These are phyloP conservation scores for Eira barbara DNA, from an alignment of 2,113 vertebrate genomes.

Conservation along the genomic window DNA sequence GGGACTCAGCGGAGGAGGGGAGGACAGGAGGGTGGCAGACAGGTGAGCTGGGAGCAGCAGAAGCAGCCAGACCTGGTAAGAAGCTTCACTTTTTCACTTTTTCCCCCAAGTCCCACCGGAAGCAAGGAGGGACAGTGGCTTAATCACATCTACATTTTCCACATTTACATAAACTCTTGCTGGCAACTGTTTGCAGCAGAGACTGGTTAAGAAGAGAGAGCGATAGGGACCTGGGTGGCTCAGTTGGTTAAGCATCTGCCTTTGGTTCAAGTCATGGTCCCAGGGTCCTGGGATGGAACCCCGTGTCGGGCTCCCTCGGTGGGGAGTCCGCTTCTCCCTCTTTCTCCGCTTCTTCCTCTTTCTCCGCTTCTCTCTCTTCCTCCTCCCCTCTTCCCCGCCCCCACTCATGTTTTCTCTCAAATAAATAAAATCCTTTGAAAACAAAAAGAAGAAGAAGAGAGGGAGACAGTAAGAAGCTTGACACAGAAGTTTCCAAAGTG, in stretches of 20 bases:
- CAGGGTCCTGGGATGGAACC: background rate
- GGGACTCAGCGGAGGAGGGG: background rate
- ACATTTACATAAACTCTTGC: background rate
- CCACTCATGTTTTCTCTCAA: background rate
- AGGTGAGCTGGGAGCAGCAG: too few species aligned
- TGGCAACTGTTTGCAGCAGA: background rate
- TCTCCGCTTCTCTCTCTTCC: background rate
- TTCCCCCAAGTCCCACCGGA: too few species aligned
- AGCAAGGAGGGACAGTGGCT: background rate
- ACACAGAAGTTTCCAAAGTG: background rate
- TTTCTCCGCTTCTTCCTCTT: background rate
- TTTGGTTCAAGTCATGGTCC: background rate
- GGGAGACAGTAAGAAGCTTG: accelerated
- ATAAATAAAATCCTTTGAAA: background rate
- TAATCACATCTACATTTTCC: background rate
- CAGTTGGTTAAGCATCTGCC: background rate
- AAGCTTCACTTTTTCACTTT: background rate
- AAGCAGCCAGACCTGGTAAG: background rate
- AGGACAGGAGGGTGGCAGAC: accelerated
- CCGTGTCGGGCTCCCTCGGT: background rate
- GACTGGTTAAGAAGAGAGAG: background rate
- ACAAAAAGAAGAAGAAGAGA: background rate
- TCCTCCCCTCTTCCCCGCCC: background rate
- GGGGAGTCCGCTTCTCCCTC: background rate
- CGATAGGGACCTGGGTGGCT: background rate